Evolutionary conservation across 2,888 invertebrate species (phyloP).

Genomic region (Bruchidius siliquastri): DNA sequence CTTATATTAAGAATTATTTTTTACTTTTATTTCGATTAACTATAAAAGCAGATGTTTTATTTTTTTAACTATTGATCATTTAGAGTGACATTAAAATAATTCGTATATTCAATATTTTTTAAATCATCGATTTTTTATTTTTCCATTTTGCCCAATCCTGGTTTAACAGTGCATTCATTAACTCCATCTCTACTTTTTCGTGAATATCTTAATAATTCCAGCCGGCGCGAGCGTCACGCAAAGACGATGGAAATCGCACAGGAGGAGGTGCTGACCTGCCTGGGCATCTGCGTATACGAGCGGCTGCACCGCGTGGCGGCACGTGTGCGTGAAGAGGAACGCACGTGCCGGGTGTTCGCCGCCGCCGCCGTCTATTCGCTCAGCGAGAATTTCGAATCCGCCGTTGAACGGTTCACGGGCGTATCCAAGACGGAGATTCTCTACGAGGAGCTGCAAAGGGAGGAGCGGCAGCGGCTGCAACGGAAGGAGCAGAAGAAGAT

Average conservation of each 20-base stretch:
- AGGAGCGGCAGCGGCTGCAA: slow-evolving; percentile 79
- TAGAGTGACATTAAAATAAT: no score
- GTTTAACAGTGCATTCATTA: no score
- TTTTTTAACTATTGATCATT: no score
- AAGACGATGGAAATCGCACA: slow-evolving; percentile 96
- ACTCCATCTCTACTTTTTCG: no score
- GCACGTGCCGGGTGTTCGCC: slow-evolving; percentile 89
- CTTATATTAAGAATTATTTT: no score
- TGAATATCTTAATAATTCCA: slow-evolving; percentile 32
- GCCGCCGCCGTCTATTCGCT: slow-evolving; percentile 84
- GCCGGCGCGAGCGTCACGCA: slow-evolving; percentile 86
- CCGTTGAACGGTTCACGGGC: slow-evolving; percentile 77
- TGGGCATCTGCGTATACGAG: slow-evolving; percentile 90
- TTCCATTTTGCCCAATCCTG: no score
- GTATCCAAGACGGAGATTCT: slow-evolving; percentile 83
- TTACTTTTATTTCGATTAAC: no score
- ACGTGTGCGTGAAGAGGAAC: slow-evolving; percentile 83
- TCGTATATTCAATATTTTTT: no score
- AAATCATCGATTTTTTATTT: no score
- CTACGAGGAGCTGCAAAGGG: slow-evolving; percentile 82
- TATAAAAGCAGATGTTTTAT: no score
- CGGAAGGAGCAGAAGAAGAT: slow-evolving; percentile 84
- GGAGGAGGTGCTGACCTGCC: slow-evolving; percentile 91
- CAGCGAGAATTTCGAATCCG: slow-evolving; percentile 84
- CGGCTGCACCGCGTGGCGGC: slow-evolving; percentile 82